Evolutionary conservation across 2,888 invertebrate species (phyloP).

Genomic region (Meiosimyza platycephala): DNA sequence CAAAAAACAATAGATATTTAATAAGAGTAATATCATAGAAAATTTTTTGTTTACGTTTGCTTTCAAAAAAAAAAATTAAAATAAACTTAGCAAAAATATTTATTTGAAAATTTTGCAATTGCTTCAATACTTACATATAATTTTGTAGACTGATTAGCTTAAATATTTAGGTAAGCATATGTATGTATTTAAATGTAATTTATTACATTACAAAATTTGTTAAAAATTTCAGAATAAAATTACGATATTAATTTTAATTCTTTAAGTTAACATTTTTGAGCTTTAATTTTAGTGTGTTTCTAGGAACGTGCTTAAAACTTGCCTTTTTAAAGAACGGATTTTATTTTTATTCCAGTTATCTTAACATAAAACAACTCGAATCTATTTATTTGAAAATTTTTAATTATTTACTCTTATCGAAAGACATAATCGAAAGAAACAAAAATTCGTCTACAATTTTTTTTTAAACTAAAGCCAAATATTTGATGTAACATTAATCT

Average conservation of each 20-base stretch:
- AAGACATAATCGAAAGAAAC: too few relatives aligned
- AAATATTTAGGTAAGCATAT: slow-evolving; percentile 45
- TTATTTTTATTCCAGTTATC: background rate
- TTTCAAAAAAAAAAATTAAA: background rate
- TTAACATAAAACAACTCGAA: background rate
- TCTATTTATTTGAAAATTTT: background rate
- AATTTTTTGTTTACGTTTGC: too few relatives aligned
- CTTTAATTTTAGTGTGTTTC: slow-evolving; percentile 28
- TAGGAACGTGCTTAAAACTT: slow-evolving; percentile 36
- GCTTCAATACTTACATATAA: slow-evolving; percentile 16
- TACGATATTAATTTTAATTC: slow-evolving; percentile 14
- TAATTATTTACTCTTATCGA: background rate
- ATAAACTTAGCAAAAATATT: slow-evolving; percentile 43
- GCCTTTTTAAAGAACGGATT: slow-evolving; percentile 40
- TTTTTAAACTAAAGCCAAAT: slow-evolving; percentile 26
- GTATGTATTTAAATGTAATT: slow-evolving; percentile 34
- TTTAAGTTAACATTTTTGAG: slow-evolving; percentile 44
- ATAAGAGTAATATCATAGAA: too few relatives aligned
- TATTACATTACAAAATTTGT: slow-evolving; percentile 12
- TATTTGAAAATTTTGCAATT: slow-evolving; percentile 16
- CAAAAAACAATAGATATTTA: too few relatives aligned
- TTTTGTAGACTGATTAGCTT: slow-evolving; percentile 61
- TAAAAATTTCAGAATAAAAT: slow-evolving; percentile 19
- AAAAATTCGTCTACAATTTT: background rate
- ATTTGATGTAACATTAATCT: slow-evolving; percentile 38